Base-by-base conservation (phyloP, 2,113 vertebrate genomes). In the Cairina moschata region DNA sequence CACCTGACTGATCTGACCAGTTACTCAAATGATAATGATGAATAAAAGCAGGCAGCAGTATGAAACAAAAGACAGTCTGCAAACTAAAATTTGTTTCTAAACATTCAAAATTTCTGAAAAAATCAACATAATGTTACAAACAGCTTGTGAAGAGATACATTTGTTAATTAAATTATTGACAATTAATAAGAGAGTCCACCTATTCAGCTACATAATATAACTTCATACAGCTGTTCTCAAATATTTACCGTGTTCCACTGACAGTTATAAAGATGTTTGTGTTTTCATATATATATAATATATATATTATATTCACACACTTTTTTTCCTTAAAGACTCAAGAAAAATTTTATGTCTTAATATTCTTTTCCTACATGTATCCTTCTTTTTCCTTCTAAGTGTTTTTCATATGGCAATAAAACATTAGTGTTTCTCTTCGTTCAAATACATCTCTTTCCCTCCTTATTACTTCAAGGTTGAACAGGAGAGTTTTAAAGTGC, bases 401-500 rank as follows among this genome's bases (percentile, higher is more conserved):
- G 6, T 4, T 90, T 50, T 71, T 85, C n/a, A 55, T 55, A 68
- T 16, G 50, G 18, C 17, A 85, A 48, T 38, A 89, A 88, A 81
- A 83, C 29, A 67, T 48, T 22, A 72, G 6, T 42, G 17, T 75
- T 56, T 86, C 17, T 87, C 52, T 86, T 44, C n/a, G 83, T 83
- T 50, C 23, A 62, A 28, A 59, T 90, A 13, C 54, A 59, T 65
- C 81, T 93, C 34, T 95, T 97, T 96, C 34, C 31, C 50, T 92
- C 17, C 71, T 52, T 86, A 75, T 42, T 85, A 71, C 79, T 81
- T 83, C 77, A 65, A 95, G 96, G 78, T 97, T 97, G 85, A 89
- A 60, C 72, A 93, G 34, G 65, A 85, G 91, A 87, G 69, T 93
- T 96, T 93, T 88, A 84, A 96, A 83, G 80, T 90, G 28, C n/a